Percentiles rank a stretch among this genome's conserved stretches.
Conservation (phyloP, 2,113 vertebrate species). For the Cololabis saira region DNA sequence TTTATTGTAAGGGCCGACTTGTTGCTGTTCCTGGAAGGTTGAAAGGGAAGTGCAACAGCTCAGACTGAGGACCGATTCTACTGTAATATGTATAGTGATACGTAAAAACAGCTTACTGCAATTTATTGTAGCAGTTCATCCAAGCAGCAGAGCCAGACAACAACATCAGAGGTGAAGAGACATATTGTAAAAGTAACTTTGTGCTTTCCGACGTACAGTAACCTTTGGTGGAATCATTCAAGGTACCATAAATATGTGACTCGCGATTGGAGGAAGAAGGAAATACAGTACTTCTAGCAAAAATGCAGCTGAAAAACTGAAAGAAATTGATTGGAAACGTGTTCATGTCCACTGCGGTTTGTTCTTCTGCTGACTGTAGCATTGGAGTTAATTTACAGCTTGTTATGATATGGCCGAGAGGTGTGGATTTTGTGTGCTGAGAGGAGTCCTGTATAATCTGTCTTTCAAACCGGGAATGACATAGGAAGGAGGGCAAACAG, state of each 20-base stretch:
- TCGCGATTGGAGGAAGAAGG: conserved; percentile 41
- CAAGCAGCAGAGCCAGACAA: conserved; percentile 28
- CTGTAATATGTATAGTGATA: conserved; percentile 29
- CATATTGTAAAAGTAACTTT: conserved; percentile 74
- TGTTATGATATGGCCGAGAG: conserved; percentile 58
- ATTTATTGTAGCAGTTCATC: conserved; percentile 55
- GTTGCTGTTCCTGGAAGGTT: conserved; percentile 25
- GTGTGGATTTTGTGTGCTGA: conserved; percentile 49
- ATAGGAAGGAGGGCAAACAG: conserved; percentile 35
- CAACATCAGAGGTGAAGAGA: conserved; percentile 63
- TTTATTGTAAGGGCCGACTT: conserved; percentile 60
- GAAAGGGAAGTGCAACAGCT: conserved; percentile 19
- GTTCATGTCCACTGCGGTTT: conserved; percentile 36
- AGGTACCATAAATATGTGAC: conserved; percentile 69
- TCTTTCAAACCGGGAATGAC: conserved; percentile 75
- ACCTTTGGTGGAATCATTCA: conserved; percentile 76
- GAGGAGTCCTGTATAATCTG: conserved; percentile 73
- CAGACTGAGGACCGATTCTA: conserved; percentile 49
- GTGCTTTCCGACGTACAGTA: conserved; percentile 47
- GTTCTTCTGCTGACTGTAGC: conserved; percentile 46
- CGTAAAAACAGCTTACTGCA: conserved; percentile 16
- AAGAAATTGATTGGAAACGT: background rate
- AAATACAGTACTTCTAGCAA: conserved; percentile 73
- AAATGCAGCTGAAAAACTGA: conserved; percentile 1
- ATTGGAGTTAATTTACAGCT: conserved; percentile 70